A percentile compares a stretch with the other conserved stretches of the same genome.
Evolutionary conservation across 2,888 invertebrate genomes (phyloP).

Genomic region (Mystacides longicornis): DNA sequence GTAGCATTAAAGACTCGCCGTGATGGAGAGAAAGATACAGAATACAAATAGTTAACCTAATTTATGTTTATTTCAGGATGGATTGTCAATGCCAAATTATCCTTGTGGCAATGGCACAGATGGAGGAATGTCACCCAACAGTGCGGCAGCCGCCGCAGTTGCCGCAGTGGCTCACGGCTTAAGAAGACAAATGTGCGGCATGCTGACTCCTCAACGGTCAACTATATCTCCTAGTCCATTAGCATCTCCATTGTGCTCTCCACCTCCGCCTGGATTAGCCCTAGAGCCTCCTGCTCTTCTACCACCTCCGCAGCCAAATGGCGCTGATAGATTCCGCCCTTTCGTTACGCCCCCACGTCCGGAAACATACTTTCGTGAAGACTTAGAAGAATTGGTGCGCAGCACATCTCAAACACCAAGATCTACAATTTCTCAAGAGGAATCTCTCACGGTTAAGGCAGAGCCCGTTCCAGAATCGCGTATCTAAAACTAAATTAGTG

Average conservation of each 20-base stretch:
- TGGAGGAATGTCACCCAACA: conserved; percentile 47
- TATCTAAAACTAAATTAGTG: conserved; percentile 12
- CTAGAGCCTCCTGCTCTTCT: conserved; percentile 45
- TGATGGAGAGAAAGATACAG: too few species aligned
- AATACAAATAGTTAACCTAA: too few species aligned
- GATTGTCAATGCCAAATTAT: conserved; percentile 51
- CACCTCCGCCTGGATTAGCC: conserved; percentile 57
- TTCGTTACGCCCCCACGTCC: conserved; percentile 51
- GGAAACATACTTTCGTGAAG: conserved; percentile 59
- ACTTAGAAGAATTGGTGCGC: conserved; percentile 35
- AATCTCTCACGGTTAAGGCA: conserved; percentile 57
- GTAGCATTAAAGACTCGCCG: too few species aligned
- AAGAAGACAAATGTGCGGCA: conserved; percentile 79
- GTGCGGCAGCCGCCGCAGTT: conserved; percentile 75
- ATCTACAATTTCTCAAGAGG: conserved; percentile 38
- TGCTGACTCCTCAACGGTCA: conserved; percentile 59
- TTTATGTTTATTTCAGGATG: conserved; percentile 52
- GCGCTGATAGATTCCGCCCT: conserved; percentile 46
- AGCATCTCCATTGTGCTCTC: conserved; percentile 57
- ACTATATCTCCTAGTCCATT: conserved; percentile 52
- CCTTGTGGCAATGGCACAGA: conserved; percentile 51
- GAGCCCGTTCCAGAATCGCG: conserved; percentile 59
- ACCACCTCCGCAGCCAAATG: conserved; percentile 47
- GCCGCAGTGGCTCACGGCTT: conserved; percentile 80
- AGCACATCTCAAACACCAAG: conserved; percentile 34